These are phyloP conservation scores for Esox masquinongy DNA, from an alignment of 2,797 vertebrate species.

Conservation along the genomic window DNA sequence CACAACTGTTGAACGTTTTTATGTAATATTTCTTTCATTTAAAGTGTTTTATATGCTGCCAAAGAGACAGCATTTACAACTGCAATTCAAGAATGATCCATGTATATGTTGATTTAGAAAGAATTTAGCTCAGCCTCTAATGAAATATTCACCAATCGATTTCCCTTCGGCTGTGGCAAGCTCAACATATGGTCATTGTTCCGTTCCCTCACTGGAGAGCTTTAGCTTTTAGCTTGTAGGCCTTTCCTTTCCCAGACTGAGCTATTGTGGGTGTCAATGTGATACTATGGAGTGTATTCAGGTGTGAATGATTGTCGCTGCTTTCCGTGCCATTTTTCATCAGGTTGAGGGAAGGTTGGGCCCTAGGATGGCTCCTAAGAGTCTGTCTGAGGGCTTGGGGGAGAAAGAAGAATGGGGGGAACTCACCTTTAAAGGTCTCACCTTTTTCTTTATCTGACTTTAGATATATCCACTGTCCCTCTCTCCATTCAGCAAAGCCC, in stretches of 20 bases:
- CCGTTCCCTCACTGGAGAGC: slow-evolving; percentile 29
- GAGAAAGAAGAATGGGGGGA: slow-evolving; percentile 35
- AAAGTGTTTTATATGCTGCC: too few species aligned
- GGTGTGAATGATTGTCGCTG: slow-evolving; percentile 36
- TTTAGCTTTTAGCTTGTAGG: slow-evolving; percentile 33
- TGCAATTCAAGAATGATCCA: not conserved
- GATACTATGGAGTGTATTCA: slow-evolving; percentile 26
- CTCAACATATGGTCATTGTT: slow-evolving; percentile 72
- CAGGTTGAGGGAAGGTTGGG: slow-evolving; percentile 37
- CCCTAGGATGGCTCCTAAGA: slow-evolving; percentile 18
- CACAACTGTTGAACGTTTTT: too few species aligned
- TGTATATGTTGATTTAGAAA: slow-evolving; percentile 65
- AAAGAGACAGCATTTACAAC: too few species aligned
- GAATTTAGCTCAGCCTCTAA: slow-evolving; percentile 65
- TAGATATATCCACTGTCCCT: slow-evolving; percentile 50
- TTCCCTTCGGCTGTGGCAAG: slow-evolving; percentile 55
- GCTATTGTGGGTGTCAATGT: slow-evolving; percentile 31
- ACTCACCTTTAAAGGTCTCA: slow-evolving; percentile 34
- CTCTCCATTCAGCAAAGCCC: slow-evolving; percentile 36
- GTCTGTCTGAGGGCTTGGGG: slow-evolving; percentile 18
- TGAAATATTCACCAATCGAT: slow-evolving; percentile 69
- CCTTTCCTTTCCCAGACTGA: slow-evolving; percentile 27
- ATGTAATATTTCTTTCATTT: too few species aligned
- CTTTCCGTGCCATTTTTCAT: slow-evolving; percentile 39
- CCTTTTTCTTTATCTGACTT: slow-evolving; percentile 38